Base-by-base conservation (phyloP, 2,888 invertebrate species). In the Sesia apiformis region DNA sequence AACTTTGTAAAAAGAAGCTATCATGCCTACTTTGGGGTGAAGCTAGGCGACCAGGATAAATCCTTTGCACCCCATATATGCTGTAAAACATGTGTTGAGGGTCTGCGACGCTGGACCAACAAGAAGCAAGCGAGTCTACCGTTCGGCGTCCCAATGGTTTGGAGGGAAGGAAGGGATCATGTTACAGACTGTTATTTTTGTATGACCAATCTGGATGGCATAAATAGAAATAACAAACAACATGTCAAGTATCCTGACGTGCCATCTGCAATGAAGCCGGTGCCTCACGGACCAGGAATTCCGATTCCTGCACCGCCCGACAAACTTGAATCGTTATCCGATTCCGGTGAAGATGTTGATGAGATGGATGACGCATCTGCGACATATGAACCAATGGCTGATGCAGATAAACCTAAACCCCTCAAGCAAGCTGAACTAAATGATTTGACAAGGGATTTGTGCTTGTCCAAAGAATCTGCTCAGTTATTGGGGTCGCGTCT, bases 1-100 rank as follows among this genome's bases (percentile, higher is more conserved):
- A 43, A 55, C 40, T 62, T 59, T 55, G 56, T 66, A 53, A 66
- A 60, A 53, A 53, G 61, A 60, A 59, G 55, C 38, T 64, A 65
- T 56, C 43, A 52, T 54, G 55, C 52, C 40, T 67, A 60, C 57
- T 66, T 65, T 57, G 54, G 55, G 49, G 52, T 63, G 41, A 58
- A 59, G 57, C 53, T 66, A 40, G 54, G 58, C 52, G 56, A 64
- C 54, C 58, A 60, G 56, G 56, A 64, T 51, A 63, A 65, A 58
- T 39, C 53, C 49, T 60, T 62, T 59, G n/a, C n/a, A n/a, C 60
- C 57, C 52, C 59, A 41, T 6, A 41, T 5, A 41, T 4, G 4
- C 5, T 41, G 41, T 6, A n/a, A n/a, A n/a, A n/a, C 4, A 6
- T 41, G 41, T 41, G 4, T 41, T 6, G 41, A 41, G 41, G 5